These are phyloP conservation scores for Siphamia tubifer DNA, from an alignment of 2,113 vertebrate species.

Conservation along the genomic window DNA sequence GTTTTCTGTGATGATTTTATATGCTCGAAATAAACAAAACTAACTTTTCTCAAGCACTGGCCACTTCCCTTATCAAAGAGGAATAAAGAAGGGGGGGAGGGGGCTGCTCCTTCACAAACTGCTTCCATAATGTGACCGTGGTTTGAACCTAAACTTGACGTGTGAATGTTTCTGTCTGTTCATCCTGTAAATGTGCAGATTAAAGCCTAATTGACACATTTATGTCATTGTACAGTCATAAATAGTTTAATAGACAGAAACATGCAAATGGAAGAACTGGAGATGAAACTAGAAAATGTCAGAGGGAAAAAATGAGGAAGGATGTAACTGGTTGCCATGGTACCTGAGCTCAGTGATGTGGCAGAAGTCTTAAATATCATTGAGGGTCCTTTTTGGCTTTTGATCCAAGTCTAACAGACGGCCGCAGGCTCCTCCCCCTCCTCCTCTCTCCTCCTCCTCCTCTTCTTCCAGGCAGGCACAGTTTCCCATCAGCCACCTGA, in stretches of 20 bases:
- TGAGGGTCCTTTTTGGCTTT: conserved; percentile 51
- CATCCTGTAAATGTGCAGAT: not conserved
- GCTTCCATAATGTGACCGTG: conserved; percentile 54
- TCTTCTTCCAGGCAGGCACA: conserved; percentile 36
- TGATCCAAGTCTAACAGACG: conserved; percentile 44
- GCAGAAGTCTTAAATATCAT: conserved; percentile 50
- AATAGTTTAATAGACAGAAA: not conserved
- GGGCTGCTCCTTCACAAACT: conserved; percentile 16
- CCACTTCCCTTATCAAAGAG: conserved; percentile 44
- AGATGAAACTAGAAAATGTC: not conserved
- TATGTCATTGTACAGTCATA: no score
- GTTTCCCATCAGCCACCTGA: conserved; percentile 13
- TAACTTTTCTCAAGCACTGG: conserved; percentile 6
- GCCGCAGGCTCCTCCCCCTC: conserved; percentile 46
- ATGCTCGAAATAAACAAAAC: no score
- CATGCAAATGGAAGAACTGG: not conserved
- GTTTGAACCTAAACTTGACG: conserved; percentile 54
- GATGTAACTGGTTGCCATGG: conserved; percentile 61
- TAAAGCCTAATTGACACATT: no score
- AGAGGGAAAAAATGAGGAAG: not conserved
- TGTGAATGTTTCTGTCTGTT: not conserved
- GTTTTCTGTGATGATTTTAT: no score
- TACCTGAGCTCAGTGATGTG: conserved; percentile 35
- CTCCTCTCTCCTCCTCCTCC: conserved; percentile 51
- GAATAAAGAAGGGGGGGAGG: not conserved